Evolutionary conservation across 2,888 invertebrate genomes (phyloP).

Genomic region (Pomacea canaliculata): DNA sequence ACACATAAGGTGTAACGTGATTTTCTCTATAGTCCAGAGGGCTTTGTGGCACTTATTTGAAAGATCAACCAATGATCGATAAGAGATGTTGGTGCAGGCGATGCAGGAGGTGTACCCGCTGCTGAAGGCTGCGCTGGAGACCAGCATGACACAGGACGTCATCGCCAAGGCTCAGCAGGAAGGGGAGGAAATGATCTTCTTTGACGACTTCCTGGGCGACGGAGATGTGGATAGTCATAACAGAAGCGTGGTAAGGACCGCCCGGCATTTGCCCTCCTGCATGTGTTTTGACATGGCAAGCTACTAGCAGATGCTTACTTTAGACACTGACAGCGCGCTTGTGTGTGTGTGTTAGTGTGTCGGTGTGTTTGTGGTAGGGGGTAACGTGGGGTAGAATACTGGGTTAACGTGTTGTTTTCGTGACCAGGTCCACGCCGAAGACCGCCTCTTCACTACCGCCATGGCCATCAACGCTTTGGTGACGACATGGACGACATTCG

Average conservation of each 20-base stretch:
- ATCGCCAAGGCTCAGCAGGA: slow-evolving; percentile 38
- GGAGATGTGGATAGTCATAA: slow-evolving; percentile 45
- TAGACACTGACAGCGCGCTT: background rate
- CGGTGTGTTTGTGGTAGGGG: background rate
- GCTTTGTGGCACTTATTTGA: too few species aligned
- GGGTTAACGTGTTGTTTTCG: too few species aligned
- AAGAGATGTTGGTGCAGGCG: slow-evolving; percentile 30
- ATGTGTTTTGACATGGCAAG: too few species aligned
- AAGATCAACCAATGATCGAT: background rate
- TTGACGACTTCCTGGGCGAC: slow-evolving; percentile 59
- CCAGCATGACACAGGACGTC: slow-evolving; percentile 45
- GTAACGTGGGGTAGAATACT: too few species aligned
- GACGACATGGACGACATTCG: slow-evolving; percentile 53
- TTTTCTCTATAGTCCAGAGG: slow-evolving; percentile 91
- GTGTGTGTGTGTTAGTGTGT: background rate
- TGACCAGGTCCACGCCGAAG: slow-evolving; percentile 42
- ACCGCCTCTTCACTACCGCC: slow-evolving; percentile 57
- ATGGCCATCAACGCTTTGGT: slow-evolving; percentile 57
- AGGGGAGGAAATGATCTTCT: slow-evolving; percentile 41
- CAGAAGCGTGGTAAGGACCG: slow-evolving; percentile 42
- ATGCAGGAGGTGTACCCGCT: slow-evolving; percentile 37
- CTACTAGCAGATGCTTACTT: too few species aligned
- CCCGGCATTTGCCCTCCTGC: too few species aligned
- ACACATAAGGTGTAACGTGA: slow-evolving; percentile 77
- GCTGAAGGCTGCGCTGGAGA: slow-evolving; percentile 37